Base-by-base conservation (phyloP, 2,888 invertebrate species). In the Aphidoletes aphidimyza region DNA sequence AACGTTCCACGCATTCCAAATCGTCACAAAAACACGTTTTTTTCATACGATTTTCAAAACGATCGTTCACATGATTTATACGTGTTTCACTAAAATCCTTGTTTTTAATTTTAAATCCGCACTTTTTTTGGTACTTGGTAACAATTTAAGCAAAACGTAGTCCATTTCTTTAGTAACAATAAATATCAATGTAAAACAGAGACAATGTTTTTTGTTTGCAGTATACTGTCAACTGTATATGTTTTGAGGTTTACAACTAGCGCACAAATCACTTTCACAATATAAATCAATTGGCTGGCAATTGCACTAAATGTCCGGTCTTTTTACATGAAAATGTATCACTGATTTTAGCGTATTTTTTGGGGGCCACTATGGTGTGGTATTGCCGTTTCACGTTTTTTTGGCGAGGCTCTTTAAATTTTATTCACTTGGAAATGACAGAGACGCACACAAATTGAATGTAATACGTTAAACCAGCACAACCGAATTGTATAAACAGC, bases 261-360 rank as follows among this genome's bases (percentile, higher is more conserved):
- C 30, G 69, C 69, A 69, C 26, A 54, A 22, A 69, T n/a, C 30
- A 69, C 69, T 69, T 69, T 69, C 69, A 69, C 69, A 14, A 69
- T 14, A 69, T 69, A 69, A 69, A 69, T 69, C 11, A 30, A 30
- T 30, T 5, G 22, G 5, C 6, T 22, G 22, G 22, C 2, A 22
- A 54, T 26, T 8, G 5, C 54, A 54, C 54, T 34, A 69, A 69
- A 69, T 69, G 69, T 69, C 30, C 69, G n/a, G 69, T 17, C 30
- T 30, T 30, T 69, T 30, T 1, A 17, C n/a, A 69, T 69, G 14
- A 69, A 5, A 69, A 54, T 54, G 26, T 54, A 2, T 54, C 22
- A 69, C 30, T 30, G 69, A 30, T 30, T 22, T 54, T 3, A n/a
- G 22, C 22, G 54, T 22, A 54, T 39, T 39, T 54, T 54, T 69